phyloP scores from a whole-genome alignment of 2,888 invertebrate species.

The Oscheius sp. region DNA sequence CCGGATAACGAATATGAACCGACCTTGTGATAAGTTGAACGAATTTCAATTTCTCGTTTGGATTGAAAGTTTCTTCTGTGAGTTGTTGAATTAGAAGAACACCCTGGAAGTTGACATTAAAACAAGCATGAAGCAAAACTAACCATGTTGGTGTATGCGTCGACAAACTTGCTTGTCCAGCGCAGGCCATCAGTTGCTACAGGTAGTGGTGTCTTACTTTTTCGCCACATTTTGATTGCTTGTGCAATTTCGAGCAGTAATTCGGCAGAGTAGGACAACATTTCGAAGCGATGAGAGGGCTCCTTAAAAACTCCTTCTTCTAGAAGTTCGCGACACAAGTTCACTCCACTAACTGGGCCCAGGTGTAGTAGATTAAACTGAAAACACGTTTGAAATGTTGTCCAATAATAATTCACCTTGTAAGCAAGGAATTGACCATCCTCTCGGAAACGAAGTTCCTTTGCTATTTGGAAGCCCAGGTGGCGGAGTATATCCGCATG shows the following conservation, averaged over 20 bases:
- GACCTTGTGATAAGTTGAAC: neutral
- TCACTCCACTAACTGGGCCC: neutral
- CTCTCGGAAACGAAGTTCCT: neutral
- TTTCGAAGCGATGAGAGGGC: neutral
- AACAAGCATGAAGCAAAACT: neutral
- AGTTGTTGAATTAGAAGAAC: neutral
- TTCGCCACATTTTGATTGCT: neutral
- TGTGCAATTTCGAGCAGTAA: neutral
- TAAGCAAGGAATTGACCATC: neutral
- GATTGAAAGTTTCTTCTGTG: neutral
- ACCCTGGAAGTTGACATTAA: neutral
- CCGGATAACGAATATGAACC: neutral
- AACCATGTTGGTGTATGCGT: conserved; percentile 8
- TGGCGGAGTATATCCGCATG: conserved; percentile 12
- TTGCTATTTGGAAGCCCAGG: neutral
- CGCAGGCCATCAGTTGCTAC: neutral
- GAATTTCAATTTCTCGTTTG: neutral
- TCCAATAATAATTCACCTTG: neutral
- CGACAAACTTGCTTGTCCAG: neutral
- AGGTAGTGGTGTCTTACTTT: neutral
- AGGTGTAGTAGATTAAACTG: conserved; percentile 16
- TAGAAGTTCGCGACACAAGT: neutral
- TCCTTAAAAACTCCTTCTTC: neutral
- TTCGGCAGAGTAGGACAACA: neutral
- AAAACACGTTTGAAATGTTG: neutral